Percentiles rank a stretch among this genome's conserved stretches.
Conservation (phyloP, 2,113 vertebrate genomes). For the Illadopsis cleaveri region DNA sequence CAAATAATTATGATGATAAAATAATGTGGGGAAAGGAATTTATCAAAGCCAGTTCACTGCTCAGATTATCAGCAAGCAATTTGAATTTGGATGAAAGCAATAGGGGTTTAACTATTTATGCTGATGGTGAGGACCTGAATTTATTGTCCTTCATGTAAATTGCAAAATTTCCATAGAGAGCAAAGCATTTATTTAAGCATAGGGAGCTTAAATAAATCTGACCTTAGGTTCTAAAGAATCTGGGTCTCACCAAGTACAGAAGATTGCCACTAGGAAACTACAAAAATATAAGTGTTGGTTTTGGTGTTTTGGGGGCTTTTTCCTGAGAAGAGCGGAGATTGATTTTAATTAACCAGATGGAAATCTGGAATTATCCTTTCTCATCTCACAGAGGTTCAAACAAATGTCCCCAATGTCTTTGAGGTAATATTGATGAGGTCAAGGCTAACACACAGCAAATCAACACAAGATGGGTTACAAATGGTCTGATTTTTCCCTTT, state of each 20-base stretch:
- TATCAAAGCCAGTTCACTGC: slow-evolving; percentile 2
- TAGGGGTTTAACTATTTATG: neutral
- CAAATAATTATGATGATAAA: slow-evolving; percentile 47
- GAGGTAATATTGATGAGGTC: neutral
- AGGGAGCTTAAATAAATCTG: neutral
- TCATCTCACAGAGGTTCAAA: neutral
- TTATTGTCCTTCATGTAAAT: neutral
- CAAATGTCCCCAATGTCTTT: rapidly evolving
- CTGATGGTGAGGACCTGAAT: neutral
- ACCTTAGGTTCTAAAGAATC: neutral
- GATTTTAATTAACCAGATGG: neutral
- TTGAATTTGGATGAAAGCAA: neutral
- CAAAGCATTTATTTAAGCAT: neutral
- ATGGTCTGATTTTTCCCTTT: neutral
- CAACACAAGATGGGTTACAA: neutral
- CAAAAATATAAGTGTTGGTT: neutral
- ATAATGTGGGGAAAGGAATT: slow-evolving; percentile 15
- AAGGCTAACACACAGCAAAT: neutral
- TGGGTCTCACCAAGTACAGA: neutral
- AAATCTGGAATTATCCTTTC: neutral
- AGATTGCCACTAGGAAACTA: neutral
- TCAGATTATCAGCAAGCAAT: slow-evolving; percentile 3
- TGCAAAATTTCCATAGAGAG: neutral
- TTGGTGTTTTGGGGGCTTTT: neutral
- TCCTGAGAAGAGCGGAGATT: neutral